Percentiles rank a stretch among this genome's conserved stretches.
Conservation (phyloP, 2,113 vertebrate genomes). For the Ageneiosus marmoratus region DNA sequence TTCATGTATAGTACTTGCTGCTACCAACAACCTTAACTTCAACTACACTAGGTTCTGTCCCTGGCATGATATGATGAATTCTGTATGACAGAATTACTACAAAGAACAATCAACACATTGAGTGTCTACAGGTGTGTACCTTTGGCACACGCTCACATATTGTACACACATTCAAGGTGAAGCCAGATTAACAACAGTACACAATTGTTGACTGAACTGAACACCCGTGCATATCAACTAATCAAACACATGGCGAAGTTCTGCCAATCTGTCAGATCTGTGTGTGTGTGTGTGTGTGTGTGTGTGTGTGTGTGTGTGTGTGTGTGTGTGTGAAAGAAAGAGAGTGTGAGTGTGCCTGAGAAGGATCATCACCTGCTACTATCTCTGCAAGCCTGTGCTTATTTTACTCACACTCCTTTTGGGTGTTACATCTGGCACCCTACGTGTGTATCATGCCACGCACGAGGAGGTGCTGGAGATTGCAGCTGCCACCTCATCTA, state of each 20-base stretch:
- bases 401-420: slow-evolving; percentile 48
- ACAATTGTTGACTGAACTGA: neutral
- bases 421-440: slow-evolving; percentile 62
- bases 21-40: neutral
- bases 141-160: neutral
- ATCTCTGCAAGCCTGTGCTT: slow-evolving; percentile 31
- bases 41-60: neutral
- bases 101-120: slow-evolving; percentile 25
- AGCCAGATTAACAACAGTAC: neutral
- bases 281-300: neutral
- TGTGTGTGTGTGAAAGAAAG: neutral
- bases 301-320: neutral
- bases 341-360: neutral
- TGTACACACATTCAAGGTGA: neutral
- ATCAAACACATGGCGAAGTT: slow-evolving; percentile 27
- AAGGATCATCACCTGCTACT: slow-evolving; percentile 33
- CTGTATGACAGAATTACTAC: neutral
- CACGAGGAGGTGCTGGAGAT: slow-evolving; percentile 44
- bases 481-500: slow-evolving; percentile 54
- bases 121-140: slow-evolving; percentile 19
- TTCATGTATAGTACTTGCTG: neutral
- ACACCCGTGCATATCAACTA: neutral
- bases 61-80: neutral
- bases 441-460: slow-evolving; percentile 44
- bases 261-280: neutral